Percentiles rank a stretch among this genome's conserved stretches.
These are phyloP conservation scores for Lanius collurio DNA, from an alignment of 2,113 vertebrate genomes.

Conservation along the genomic window DNA sequence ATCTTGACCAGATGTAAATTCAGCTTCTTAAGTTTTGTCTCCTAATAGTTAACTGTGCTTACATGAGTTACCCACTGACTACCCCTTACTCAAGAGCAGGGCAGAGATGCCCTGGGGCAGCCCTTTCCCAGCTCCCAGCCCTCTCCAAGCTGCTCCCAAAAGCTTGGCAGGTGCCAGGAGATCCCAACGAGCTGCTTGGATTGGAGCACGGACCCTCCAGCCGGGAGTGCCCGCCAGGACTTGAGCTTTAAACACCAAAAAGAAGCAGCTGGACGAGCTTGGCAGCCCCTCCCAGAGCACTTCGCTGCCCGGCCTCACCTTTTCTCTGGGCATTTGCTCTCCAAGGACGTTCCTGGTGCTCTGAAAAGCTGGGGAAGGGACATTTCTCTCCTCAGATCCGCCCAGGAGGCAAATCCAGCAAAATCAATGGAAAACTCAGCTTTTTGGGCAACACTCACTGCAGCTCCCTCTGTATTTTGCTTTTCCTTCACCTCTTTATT, in stretches of 20 bases:
- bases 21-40: too few relatives aligned
- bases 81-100: too few relatives aligned
- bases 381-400: not conserved
- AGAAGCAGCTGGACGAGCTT: not conserved
- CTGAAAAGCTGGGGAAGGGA: not conserved
- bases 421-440: not conserved
- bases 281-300: not conserved
- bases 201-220: not conserved
- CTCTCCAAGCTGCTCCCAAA: not conserved
- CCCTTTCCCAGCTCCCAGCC: not conserved
- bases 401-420: not conserved
- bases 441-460: not conserved
- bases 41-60: too few relatives aligned
- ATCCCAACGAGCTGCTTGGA: accelerated
- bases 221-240: accelerated
- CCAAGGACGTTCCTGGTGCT: not conserved
- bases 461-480: not conserved
- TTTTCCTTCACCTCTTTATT: not conserved
- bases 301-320: not conserved
- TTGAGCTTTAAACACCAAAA: not conserved
- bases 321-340: accelerated
- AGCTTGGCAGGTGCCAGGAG: not conserved
- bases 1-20: too few relatives aligned
- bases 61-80: too few relatives aligned
- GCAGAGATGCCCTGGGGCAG: not conserved